These are phyloP conservation scores for Siniperca undulata DNA, from an alignment of 2,797 vertebrate species.

Conservation along the genomic window DNA sequence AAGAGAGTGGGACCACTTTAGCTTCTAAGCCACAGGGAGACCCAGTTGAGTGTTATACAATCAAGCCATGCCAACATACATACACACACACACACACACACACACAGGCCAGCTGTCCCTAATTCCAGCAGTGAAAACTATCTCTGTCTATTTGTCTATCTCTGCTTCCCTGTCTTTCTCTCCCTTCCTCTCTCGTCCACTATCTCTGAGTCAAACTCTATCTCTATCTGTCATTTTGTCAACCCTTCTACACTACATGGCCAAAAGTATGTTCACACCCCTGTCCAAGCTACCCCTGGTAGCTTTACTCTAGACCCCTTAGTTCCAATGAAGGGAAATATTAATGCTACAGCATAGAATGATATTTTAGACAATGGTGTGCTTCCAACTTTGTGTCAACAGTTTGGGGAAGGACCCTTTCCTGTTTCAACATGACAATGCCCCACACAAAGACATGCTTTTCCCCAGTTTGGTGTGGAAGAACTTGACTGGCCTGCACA, in stretches of 20 bases:
- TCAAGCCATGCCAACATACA: slow-evolving; percentile 53
- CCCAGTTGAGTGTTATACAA: slow-evolving; percentile 75
- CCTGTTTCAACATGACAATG: background rate
- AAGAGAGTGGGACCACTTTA: slow-evolving; percentile 52
- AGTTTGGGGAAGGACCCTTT: background rate
- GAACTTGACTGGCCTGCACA: background rate
- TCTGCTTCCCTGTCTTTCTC: slow-evolving; percentile 36
- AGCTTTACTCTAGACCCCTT: background rate
- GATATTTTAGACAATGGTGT: background rate
- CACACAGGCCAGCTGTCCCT: slow-evolving; percentile 68
- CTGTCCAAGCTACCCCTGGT: too few species aligned
- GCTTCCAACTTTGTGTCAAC: background rate
- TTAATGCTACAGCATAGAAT: background rate
- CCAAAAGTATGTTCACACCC: slow-evolving; percentile 18
- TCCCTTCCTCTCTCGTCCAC: slow-evolving; percentile 19
- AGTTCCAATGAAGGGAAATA: background rate
- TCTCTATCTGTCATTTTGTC: slow-evolving; percentile 14
- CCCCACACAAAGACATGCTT: background rate
- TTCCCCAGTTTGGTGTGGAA: background rate
- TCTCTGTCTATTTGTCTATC: slow-evolving; percentile 58
- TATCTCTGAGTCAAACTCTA: slow-evolving; percentile 3
- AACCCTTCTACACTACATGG: background rate
- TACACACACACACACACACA: slow-evolving; percentile 34
- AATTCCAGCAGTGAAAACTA: slow-evolving; percentile 68
- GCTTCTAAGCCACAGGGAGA: slow-evolving; percentile 62